Conservation (phyloP, 92 coral and sea anemone species). For the Chrysogorgia sp. region DNA sequence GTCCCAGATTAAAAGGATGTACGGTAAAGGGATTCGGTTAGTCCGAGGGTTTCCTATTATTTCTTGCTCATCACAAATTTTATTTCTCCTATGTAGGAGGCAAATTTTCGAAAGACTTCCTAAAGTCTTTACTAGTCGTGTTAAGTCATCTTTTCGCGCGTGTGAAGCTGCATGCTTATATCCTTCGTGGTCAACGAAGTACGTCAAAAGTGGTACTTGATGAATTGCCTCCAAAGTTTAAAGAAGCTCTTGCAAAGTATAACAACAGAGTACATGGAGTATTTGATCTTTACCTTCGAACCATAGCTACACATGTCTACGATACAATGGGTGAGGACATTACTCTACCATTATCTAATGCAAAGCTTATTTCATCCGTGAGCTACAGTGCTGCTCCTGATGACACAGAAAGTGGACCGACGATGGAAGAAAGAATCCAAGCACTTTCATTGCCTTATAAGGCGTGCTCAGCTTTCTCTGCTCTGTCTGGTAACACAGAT, state of each 20-base stretch:
- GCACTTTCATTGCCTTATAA: conserved; percentile 41
- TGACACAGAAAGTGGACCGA: not conserved
- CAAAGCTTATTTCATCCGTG: conserved; percentile 3
- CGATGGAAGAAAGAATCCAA: conserved; percentile 46
- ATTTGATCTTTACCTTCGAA: conserved; percentile 65
- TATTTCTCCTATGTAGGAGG: conserved; percentile 23
- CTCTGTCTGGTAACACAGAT: conserved; percentile 80
- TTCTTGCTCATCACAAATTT: not conserved
- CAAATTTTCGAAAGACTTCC: conserved; percentile 50
- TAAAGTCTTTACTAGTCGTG: conserved; percentile 59
- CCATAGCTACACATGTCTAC: conserved; percentile 61
- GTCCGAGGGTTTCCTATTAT: not conserved
- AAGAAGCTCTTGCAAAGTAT: conserved; percentile 54
- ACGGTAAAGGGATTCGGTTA: not conserved
- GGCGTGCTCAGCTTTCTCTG: conserved; percentile 71
- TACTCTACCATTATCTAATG: conserved; percentile 61
- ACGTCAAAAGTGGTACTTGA: conserved; percentile 64
- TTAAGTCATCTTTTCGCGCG: conserved; percentile 64
- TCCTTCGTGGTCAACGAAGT: conserved; percentile 36
- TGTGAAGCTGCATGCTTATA: conserved; percentile 33
- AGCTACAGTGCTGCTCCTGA: not conserved
- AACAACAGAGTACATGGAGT: conserved; percentile 62
- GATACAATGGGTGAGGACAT: conserved; percentile 59
- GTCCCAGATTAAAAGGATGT: not conserved
- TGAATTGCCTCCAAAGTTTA: conserved; percentile 54